A percentile compares a stretch with the other conserved stretches of the same genome.
Conservation (phyloP, 2,797 vertebrate species). For the Rhadinocentrus ornatus region DNA sequence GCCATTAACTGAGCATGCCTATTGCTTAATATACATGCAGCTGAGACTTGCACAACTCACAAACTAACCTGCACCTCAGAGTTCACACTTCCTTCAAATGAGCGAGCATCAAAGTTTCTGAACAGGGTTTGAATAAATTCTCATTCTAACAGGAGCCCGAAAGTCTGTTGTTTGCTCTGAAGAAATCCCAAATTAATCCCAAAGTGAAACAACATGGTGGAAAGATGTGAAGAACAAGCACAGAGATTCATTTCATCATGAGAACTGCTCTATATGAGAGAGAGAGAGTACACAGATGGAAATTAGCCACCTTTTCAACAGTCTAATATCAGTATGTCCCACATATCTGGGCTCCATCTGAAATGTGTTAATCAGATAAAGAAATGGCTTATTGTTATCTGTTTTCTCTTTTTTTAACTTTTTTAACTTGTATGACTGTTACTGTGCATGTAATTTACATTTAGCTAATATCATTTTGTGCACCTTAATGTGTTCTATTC, state of each 20-base stretch:
- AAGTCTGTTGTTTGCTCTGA: not conserved
- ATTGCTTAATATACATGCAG: no score
- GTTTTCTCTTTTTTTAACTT: no score
- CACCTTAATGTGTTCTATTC: not conserved
- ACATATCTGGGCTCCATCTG: not conserved
- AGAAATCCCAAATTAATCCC: conserved; percentile 16
- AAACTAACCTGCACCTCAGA: conserved; percentile 5
- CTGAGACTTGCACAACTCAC: not conserved
- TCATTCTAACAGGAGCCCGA: not conserved
- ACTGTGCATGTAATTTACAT: conserved; percentile 10
- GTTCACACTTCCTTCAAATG: not conserved
- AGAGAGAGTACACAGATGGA: not conserved
- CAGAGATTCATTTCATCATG: conserved; percentile 12
- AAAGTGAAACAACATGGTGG: conserved; percentile 1
- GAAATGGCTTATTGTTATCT: not conserved
- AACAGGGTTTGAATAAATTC: conserved; percentile 13
- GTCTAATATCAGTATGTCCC: not conserved
- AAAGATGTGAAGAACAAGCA: conserved; percentile 20
- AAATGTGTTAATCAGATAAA: not conserved
- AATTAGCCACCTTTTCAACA: not conserved
- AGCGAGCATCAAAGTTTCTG: conserved; percentile 6
- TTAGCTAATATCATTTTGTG: not conserved
- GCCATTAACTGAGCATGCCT: no score
- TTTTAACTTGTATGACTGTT: not conserved
- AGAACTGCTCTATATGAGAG: not conserved